A percentile compares a stretch with the other conserved stretches of the same genome.
Conservation (phyloP, 2,113 vertebrate species). For the Leptocoma aspasia region DNA sequence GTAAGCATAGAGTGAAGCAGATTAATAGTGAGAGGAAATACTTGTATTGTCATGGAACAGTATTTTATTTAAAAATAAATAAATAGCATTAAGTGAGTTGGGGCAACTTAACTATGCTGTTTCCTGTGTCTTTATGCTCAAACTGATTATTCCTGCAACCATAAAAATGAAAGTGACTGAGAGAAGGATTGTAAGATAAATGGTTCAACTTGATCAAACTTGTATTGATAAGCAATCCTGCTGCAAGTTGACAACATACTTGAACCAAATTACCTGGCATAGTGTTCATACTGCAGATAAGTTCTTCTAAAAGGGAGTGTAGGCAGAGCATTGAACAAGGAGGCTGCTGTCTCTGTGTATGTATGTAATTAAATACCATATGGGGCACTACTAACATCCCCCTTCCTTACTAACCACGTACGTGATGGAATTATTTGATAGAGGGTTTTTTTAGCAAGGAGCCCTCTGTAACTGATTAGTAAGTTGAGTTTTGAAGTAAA, state of each 20-base stretch:
- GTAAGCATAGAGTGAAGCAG: neutral
- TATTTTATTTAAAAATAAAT: neutral
- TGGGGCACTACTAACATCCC: neutral
- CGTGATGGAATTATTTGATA: neutral
- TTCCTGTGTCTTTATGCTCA: neutral
- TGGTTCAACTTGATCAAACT: neutral
- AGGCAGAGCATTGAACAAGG: neutral
- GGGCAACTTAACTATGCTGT: neutral
- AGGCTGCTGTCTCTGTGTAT: neutral
- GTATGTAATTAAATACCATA: neutral
- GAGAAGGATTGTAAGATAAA: neutral
- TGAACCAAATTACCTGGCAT: neutral
- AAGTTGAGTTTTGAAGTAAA: neutral
- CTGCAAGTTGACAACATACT: neutral
- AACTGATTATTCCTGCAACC: neutral
- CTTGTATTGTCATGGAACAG: neutral
- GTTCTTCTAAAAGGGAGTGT: neutral
- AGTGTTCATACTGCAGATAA: neutral
- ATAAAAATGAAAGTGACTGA: neutral
- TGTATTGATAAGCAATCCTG: neutral
- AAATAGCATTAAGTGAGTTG: neutral
- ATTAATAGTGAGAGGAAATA: neutral
- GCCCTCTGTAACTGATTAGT: neutral
- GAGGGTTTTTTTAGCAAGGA: neutral
- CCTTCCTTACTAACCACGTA: neutral